Conservation (phyloP, 2,888 invertebrate species). For the Tenthredo mesomela region DNA sequence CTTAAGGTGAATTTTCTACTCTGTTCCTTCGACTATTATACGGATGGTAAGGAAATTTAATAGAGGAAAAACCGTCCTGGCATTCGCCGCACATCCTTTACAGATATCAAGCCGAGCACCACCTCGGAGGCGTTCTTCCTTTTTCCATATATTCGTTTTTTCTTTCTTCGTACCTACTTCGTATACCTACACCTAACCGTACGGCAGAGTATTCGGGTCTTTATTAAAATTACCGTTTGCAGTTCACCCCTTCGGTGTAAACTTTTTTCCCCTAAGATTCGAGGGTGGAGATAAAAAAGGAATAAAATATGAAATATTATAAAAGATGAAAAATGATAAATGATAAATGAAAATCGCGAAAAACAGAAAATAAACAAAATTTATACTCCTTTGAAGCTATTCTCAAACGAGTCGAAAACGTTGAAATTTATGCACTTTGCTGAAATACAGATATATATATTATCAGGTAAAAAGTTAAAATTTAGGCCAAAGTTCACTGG, state of each 20-base stretch:
- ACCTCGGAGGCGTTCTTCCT: background rate
- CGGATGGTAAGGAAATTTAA: slow-evolving; percentile 37
- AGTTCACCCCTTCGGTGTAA: slow-evolving; percentile 8
- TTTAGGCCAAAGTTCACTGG: background rate
- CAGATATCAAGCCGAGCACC: slow-evolving; percentile 34
- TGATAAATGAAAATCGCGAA: background rate
- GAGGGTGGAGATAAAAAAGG: background rate
- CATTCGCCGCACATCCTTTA: slow-evolving; percentile 39
- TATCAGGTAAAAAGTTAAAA: background rate
- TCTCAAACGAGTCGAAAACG: background rate
- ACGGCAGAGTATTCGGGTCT: background rate
- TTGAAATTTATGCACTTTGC: background rate
- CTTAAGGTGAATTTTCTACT: slow-evolving; percentile 44
- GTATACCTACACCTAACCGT: background rate
- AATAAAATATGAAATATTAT: background rate
- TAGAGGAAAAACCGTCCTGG: slow-evolving; percentile 27
- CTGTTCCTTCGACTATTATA: slow-evolving; percentile 41
- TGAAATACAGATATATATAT: no score
- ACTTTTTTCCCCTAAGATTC: background rate
- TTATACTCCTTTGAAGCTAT: background rate
- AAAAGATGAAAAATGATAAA: background rate
- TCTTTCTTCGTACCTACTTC: background rate
- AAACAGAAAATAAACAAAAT: background rate
- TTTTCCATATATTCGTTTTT: no score
- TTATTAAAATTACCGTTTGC: slow-evolving; percentile 24